Conservation (phyloP, 1,140 invertebrate species). For the Drosophila obscura region DNA sequence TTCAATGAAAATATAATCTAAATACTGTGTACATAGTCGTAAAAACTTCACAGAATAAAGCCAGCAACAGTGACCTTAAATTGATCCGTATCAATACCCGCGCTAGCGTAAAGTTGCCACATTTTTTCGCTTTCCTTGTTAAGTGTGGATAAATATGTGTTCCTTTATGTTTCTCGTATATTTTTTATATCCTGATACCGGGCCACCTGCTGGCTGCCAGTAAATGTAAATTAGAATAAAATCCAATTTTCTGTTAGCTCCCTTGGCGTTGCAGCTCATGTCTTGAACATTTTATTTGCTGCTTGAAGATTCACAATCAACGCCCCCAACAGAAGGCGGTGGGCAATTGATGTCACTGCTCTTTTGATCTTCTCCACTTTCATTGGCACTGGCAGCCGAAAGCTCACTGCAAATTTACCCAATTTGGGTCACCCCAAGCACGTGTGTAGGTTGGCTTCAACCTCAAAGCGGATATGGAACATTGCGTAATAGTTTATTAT, state of each 20-base stretch:
- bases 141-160: constrained; percentile 21
- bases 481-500: no score
- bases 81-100: constrained; percentile 10
- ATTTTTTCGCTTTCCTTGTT: constrained; percentile 27
- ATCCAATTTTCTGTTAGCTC: constrained; percentile 67
- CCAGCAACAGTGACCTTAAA: constrained; percentile 51
- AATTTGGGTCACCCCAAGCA: constrained; percentile 31
- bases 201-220: constrained; percentile 28
- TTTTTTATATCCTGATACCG: not conserved
- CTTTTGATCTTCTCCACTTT: constrained; percentile 67
- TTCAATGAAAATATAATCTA: constrained; percentile 31
- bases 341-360: constrained; percentile 68
- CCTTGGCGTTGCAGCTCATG: constrained; percentile 12
- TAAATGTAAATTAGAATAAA: constrained; percentile 77
- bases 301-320: constrained; percentile 69
- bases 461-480: constrained; percentile 14
- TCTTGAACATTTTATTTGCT: constrained; percentile 34
- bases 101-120: constrained; percentile 22
- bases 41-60: constrained; percentile 43
- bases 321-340: constrained; percentile 44
- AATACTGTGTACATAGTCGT: constrained; percentile 33
- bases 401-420: constrained; percentile 44
- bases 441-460: not conserved
- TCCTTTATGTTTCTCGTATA: no score
- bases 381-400: constrained; percentile 49